These are phyloP conservation scores for Orientallactaga sibirica DNA, from an alignment of 2,797 vertebrate species.

Conservation along the genomic window DNA sequence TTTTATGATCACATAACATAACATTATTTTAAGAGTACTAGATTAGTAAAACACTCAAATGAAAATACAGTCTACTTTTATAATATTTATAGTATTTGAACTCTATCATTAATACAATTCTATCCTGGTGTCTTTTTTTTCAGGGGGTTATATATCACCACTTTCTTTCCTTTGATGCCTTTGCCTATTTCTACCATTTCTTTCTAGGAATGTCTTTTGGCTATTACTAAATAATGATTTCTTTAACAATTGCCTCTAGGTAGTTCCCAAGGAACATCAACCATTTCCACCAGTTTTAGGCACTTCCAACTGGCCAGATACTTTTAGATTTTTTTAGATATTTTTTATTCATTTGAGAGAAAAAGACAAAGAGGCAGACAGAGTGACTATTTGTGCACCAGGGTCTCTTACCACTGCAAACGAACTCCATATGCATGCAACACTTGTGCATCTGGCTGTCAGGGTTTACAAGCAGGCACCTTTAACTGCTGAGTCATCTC, in stretches of 20 bases:
- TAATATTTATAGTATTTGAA: neutral
- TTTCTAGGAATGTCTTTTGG: neutral
- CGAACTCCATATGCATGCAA: too few species aligned
- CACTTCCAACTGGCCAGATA: neutral
- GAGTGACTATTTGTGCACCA: too few species aligned
- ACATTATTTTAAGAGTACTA: neutral
- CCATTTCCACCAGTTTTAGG: slow-evolving; percentile 13
- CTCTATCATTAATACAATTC: neutral
- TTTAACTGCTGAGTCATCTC: too few species aligned
- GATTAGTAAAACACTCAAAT: neutral
- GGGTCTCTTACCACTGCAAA: too few species aligned
- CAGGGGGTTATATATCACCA: neutral
- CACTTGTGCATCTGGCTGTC: too few species aligned
- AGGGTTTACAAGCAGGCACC: too few species aligned
- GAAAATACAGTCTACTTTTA: slow-evolving; percentile 18
- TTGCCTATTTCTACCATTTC: neutral
- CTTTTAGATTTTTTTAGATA: neutral
- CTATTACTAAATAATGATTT: neutral
- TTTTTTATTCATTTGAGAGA: too few species aligned
- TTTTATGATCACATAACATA: neutral
- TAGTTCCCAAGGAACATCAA: neutral
- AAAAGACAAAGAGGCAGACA: too few species aligned
- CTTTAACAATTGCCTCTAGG: neutral
- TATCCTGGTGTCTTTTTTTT: neutral
- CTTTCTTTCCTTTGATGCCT: neutral